Conservation (phyloP, 2,888 invertebrate genomes). For the Microchrysa polita region DNA sequence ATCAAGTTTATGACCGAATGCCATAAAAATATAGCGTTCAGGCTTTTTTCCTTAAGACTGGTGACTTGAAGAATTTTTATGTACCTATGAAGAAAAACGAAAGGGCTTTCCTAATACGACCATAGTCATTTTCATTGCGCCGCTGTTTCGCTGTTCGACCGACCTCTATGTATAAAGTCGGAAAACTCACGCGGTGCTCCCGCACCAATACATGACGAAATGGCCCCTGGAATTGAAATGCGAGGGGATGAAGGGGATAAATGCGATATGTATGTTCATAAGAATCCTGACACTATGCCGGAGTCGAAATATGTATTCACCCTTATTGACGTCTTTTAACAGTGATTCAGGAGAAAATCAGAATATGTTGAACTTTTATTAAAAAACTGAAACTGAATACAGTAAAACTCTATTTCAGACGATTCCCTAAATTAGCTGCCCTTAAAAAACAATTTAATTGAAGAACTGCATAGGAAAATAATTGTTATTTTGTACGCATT, state of each 20-base stretch:
- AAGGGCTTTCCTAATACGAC: slow-evolving; percentile 37
- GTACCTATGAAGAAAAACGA: slow-evolving; percentile 42
- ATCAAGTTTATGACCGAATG: slow-evolving; percentile 65
- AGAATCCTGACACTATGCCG: slow-evolving; percentile 15
- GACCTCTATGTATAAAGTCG: slow-evolving; percentile 23
- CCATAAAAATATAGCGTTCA: slow-evolving; percentile 63
- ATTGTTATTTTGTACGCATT: too few species aligned
- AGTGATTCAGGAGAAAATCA: not conserved
- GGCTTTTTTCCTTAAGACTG: slow-evolving; percentile 53
- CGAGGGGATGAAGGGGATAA: not conserved
- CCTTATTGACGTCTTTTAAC: slow-evolving; percentile 26
- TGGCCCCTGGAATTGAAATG: slow-evolving; percentile 7
- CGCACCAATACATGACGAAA: slow-evolving; percentile 8
- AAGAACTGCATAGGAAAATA: too few species aligned
- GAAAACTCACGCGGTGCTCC: not conserved
- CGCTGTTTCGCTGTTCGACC: too few species aligned
- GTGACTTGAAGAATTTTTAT: slow-evolving; percentile 38
- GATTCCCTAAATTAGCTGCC: too few species aligned
- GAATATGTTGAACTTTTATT: too few species aligned
- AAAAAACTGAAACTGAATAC: too few species aligned
- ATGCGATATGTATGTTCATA: slow-evolving; percentile 3
- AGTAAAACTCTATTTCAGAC: too few species aligned
- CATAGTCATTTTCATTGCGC: slow-evolving; percentile 28
- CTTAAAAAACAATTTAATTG: too few species aligned
- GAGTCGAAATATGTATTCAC: slow-evolving; percentile 40